Evolutionary conservation across 2,113 vertebrate species (phyloP).

Genomic region (Candoia aspera): DNA sequence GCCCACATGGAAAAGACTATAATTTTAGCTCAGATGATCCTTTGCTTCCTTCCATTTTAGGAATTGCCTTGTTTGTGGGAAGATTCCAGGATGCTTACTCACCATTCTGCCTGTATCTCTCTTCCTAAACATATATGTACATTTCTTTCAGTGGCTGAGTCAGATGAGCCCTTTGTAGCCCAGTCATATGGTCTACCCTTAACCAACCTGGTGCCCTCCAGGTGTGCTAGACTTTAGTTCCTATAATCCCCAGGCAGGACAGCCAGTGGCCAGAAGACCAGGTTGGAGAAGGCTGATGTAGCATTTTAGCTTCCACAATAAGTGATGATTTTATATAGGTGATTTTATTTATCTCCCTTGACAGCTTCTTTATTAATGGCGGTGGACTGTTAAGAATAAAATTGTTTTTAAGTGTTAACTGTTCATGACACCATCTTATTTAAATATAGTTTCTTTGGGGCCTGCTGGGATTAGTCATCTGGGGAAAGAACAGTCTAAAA

Average conservation of each 20-base stretch:
- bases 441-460: background rate
- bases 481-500: background rate
- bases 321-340: background rate
- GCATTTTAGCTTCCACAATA: background rate
- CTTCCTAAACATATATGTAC: slow-evolving; percentile 27
- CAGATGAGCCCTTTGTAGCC: background rate
- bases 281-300: background rate
- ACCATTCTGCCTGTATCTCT: slow-evolving; percentile 43
- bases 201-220: background rate
- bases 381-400: background rate
- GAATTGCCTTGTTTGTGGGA: slow-evolving; percentile 19
- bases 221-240: background rate
- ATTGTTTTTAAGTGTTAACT: background rate
- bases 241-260: background rate
- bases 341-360: background rate
- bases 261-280: background rate
- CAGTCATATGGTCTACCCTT: background rate
- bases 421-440: background rate
- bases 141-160: background rate
- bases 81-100: slow-evolving; percentile 52
- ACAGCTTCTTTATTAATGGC: background rate
- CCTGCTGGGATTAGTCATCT: background rate
- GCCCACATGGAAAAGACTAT: slow-evolving; percentile 29
- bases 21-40: slow-evolving; percentile 29
- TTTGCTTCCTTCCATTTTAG: slow-evolving; percentile 42